These are phyloP conservation scores for Tipula lateralis DNA, from an alignment of 2,888 invertebrate species.

Conservation along the genomic window DNA sequence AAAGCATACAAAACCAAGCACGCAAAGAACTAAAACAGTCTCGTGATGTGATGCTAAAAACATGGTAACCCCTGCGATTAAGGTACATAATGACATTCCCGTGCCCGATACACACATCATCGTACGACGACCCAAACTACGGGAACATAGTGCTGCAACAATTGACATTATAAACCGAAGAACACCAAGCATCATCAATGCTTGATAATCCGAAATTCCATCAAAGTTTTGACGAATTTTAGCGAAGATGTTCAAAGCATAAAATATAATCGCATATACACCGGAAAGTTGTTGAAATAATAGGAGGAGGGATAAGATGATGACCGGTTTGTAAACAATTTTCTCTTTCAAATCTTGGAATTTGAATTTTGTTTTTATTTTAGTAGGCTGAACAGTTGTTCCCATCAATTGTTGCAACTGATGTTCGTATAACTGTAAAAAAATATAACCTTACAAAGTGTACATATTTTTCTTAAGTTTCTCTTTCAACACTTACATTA, in stretches of 20 bases:
- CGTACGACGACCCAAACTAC: conserved; percentile 50
- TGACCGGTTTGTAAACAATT: conserved; percentile 52
- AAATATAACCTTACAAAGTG: no score
- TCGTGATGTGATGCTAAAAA: conserved; percentile 35
- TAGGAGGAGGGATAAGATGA: conserved; percentile 50
- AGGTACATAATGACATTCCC: conserved; percentile 51
- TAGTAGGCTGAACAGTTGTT: not conserved
- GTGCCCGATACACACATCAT: conserved; percentile 52
- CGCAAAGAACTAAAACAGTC: conserved; percentile 49
- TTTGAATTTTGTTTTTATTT: not conserved
- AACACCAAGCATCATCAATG: conserved; percentile 36
- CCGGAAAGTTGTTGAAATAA: conserved; percentile 56
- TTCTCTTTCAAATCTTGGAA: conserved; percentile 38
- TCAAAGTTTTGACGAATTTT: conserved; percentile 37
- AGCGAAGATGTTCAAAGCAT: conserved; percentile 40
- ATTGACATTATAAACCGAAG: conserved; percentile 52
- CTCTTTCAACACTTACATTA: not conserved
- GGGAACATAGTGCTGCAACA: conserved; percentile 50
- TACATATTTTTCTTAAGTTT: no score
- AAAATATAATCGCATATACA: conserved; percentile 56
- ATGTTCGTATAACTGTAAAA: not conserved
- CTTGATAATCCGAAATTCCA: conserved; percentile 37
- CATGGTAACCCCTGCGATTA: conserved; percentile 35
- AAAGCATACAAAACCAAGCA: conserved; percentile 53
- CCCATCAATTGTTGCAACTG: not conserved